These are phyloP conservation scores for Pygathrix nemaeus DNA, from an alignment of 2,113 vertebrate species.

Conservation along the genomic window DNA sequence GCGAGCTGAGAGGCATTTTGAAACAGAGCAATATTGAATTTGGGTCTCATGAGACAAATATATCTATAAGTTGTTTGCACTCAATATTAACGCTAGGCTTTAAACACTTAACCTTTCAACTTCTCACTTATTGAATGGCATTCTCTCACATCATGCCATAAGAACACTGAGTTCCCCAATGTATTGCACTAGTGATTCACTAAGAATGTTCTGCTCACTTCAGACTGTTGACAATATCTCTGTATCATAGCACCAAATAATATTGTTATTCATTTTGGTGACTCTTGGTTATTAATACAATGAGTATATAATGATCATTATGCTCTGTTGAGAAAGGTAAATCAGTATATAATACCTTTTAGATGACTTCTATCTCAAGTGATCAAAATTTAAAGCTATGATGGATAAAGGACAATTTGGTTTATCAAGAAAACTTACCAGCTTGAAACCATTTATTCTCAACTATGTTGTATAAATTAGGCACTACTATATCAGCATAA, in stretches of 20 bases:
- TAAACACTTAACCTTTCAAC: constrained; percentile 51
- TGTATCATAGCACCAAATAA: background rate
- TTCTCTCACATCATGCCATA: background rate
- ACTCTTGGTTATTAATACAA: constrained; percentile 34
- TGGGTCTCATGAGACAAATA: background rate
- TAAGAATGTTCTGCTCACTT: background rate
- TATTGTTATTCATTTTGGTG: constrained; percentile 39
- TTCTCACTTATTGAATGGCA: constrained; percentile 16
- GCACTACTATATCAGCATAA: background rate
- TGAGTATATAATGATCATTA: background rate
- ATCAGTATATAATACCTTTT: constrained; percentile 18
- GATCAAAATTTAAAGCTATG: background rate
- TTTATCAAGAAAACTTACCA: constrained; percentile 7
- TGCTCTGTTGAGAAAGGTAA: constrained; percentile 38
- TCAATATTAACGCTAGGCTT: constrained; percentile 41
- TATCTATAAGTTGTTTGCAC: background rate
- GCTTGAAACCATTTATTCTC: background rate
- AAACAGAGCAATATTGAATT: constrained; percentile 37
- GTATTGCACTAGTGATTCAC: background rate
- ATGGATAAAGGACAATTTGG: constrained; percentile 18
- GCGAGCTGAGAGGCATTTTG: background rate
- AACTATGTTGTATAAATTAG: background rate
- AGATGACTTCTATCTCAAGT: background rate
- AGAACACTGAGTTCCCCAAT: background rate
- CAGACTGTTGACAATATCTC: background rate